Conservation (phyloP, 2,113 vertebrate genomes). For the Colinus virginianus region DNA sequence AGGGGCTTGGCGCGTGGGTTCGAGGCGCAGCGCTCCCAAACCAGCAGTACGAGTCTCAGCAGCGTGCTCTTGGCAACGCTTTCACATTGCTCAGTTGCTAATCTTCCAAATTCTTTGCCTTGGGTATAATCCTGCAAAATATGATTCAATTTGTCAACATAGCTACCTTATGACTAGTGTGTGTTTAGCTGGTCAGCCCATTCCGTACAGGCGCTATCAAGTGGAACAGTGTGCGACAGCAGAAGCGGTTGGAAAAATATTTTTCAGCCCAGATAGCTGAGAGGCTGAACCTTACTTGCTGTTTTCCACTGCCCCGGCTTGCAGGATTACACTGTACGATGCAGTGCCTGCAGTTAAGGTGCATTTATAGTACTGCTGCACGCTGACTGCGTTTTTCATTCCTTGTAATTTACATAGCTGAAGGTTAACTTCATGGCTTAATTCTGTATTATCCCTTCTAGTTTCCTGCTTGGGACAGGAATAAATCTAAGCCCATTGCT, state of each 20-base stretch:
- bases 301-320: not conserved
- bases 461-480: not conserved
- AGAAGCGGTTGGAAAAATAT: not conserved
- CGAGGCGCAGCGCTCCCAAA: not conserved
- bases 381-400: not conserved
- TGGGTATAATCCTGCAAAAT: not conserved
- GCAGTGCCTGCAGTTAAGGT: not conserved
- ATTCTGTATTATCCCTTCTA: not conserved
- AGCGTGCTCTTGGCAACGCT: not conserved
- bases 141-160: not conserved
- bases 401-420: constrained; percentile 14
- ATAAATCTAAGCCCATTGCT: not conserved
- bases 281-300: not conserved
- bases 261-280: not conserved
- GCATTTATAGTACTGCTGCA: not conserved
- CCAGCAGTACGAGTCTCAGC: not conserved
- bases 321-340: not conserved
- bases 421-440: not conserved
- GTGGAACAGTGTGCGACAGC: not conserved
- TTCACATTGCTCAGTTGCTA: accelerated
- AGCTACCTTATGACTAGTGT: not conserved
- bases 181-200: not conserved
- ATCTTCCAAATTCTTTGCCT: not conserved
- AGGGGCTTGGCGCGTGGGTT: not conserved
- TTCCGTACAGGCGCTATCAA: not conserved